Evolutionary conservation across 1,140 invertebrate genomes (phyloP).

Genomic region (Drosophila subpulchrella): DNA sequence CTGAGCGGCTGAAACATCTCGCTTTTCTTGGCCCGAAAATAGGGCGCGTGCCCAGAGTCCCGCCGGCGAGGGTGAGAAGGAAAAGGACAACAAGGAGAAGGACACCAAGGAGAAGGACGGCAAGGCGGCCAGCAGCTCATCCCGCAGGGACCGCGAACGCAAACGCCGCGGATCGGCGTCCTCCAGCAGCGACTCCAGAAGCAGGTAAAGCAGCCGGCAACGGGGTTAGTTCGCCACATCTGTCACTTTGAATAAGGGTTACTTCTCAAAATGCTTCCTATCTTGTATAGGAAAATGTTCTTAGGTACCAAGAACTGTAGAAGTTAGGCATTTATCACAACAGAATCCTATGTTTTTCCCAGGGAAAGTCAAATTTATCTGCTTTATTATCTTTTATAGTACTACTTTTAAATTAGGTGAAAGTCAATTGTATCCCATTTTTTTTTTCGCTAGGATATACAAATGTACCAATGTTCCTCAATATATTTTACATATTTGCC

Average conservation of each 20-base stretch:
- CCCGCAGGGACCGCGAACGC: constrained; percentile 78
- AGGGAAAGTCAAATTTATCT: no score
- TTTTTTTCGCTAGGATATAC: no score
- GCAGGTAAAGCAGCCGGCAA: constrained; percentile 86
- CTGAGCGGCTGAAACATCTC: constrained; percentile 15
- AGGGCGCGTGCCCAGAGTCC: constrained; percentile 79
- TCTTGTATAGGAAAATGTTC: background rate
- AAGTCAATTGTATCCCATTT: no score
- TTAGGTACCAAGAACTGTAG: background rate
- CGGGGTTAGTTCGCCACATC: background rate
- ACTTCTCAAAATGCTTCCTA: background rate
- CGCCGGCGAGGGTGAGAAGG: constrained; percentile 67
- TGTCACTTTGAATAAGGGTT: constrained; percentile 7
- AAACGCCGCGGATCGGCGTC: constrained; percentile 87
- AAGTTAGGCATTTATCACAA: background rate
- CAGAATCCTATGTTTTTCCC: no score
- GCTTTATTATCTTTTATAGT: no score
- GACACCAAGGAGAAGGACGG: constrained; percentile 72
- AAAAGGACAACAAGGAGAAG: constrained; percentile 76
- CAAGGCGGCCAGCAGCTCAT: constrained; percentile 66
- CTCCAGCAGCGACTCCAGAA: constrained; percentile 90
- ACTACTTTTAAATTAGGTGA: no score
- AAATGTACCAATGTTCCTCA: no score
- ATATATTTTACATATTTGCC: no score
- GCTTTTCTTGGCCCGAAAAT: constrained; percentile 4